Conservation (phyloP, 35 echinoderm and acorn worm species). For the Apostichopus parvimensis region DNA sequence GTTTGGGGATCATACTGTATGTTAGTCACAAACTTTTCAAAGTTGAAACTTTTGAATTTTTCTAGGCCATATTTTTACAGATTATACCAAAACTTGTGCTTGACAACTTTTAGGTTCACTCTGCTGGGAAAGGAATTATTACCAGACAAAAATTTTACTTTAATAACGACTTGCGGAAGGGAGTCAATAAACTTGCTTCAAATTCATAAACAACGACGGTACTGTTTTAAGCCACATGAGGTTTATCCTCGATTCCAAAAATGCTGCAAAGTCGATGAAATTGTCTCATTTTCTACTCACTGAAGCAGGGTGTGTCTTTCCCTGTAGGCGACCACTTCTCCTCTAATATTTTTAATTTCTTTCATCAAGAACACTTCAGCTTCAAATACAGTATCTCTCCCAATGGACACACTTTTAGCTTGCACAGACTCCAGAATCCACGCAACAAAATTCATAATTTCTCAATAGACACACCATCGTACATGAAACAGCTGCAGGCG, state of each 20-base stretch:
- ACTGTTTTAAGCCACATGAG: background rate
- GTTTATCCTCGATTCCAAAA: background rate
- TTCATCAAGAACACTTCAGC: background rate
- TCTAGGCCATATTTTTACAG: too few relatives aligned
- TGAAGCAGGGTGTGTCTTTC: conserved; percentile 11
- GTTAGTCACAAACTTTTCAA: too few relatives aligned
- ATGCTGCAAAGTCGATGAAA: background rate
- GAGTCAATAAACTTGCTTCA: background rate
- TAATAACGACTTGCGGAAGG: background rate
- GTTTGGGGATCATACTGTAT: too few relatives aligned
- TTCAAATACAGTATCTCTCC: background rate
- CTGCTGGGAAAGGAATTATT: background rate
- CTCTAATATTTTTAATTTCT: background rate
- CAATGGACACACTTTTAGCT: background rate
- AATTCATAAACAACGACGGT: background rate
- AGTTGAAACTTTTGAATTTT: too few relatives aligned
- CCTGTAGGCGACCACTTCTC: background rate
- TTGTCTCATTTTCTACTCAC: background rate
- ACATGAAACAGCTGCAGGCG: background rate
- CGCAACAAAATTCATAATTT: background rate
- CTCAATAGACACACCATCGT: background rate
- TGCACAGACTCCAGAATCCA: background rate
- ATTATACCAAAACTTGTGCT: too few relatives aligned
- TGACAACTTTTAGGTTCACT: too few relatives aligned
- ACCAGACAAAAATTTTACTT: background rate